Conservation (phyloP, 2,888 invertebrate genomes). For the Tetranychus truncatus region DNA sequence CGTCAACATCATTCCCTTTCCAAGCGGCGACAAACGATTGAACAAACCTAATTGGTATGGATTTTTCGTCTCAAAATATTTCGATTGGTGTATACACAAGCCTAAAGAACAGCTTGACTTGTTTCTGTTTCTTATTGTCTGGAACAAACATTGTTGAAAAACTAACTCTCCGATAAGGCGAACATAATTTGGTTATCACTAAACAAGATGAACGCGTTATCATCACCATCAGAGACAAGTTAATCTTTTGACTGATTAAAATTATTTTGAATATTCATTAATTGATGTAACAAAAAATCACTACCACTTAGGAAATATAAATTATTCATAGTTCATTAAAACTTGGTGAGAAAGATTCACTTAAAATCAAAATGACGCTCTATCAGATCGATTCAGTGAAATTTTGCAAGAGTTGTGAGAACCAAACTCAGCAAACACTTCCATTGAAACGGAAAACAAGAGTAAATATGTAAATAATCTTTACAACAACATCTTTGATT, state of each 20-base stretch:
- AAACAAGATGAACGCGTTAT: background rate
- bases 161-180: background rate
- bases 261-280: background rate
- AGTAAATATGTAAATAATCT: background rate
- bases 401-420: too few relatives aligned
- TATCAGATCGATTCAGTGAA: too few relatives aligned
- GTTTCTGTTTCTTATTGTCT: too few relatives aligned
- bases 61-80: background rate
- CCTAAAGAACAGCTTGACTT: too few relatives aligned
- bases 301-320: background rate
- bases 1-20: background rate
- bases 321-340: background rate
- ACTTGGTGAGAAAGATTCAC: background rate
- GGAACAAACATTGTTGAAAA: too few relatives aligned
- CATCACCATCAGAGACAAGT: background rate
- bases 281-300: background rate
- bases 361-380: background rate
- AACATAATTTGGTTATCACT: background rate
- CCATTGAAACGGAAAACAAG: background rate
- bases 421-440: too few relatives aligned
- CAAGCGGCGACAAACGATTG: background rate
- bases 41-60: background rate
- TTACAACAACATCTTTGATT: constrained; percentile 2
- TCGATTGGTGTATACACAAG: too few relatives aligned
- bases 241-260: background rate